A percentile compares a stretch with the other conserved stretches of the same genome.
phyloP scores from a whole-genome alignment of 2,797 vertebrate species.

The Periparus ater region DNA sequence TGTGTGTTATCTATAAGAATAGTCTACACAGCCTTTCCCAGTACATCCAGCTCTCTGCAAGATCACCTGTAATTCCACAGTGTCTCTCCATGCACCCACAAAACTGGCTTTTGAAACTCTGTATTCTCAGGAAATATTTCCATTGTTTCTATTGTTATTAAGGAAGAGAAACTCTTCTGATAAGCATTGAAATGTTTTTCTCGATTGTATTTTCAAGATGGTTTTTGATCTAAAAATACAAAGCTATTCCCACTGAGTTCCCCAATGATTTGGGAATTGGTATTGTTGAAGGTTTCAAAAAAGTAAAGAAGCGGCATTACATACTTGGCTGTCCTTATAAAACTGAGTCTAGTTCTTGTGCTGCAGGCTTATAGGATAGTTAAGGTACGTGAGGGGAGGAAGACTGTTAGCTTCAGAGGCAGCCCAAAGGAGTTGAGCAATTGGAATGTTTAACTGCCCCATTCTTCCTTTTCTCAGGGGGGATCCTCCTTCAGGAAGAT shows the following conservation, averaged over 20 bases:
- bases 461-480: neutral
- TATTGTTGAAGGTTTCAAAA: neutral
- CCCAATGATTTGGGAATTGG: neutral
- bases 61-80: neutral
- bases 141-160: neutral
- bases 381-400: neutral
- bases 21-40: neutral
- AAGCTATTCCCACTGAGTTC: neutral
- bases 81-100: neutral
- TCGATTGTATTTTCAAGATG: slow-evolving; percentile 31
- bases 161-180: neutral
- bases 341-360: neutral
- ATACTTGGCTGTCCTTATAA: neutral
- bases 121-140: neutral
- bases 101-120: neutral
- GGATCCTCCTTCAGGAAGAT: neutral
- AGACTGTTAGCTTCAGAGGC: neutral
- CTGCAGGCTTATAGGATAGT: neutral
- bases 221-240: slow-evolving; percentile 42
- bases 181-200: neutral
- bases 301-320: neutral
- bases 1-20: neutral
- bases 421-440: neutral
- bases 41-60: neutral
- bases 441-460: neutral